Percentiles rank a stretch among this genome's conserved stretches.
phyloP scores from a whole-genome alignment of 1,140 invertebrate species.

The Drosophila chauvacae region DNA sequence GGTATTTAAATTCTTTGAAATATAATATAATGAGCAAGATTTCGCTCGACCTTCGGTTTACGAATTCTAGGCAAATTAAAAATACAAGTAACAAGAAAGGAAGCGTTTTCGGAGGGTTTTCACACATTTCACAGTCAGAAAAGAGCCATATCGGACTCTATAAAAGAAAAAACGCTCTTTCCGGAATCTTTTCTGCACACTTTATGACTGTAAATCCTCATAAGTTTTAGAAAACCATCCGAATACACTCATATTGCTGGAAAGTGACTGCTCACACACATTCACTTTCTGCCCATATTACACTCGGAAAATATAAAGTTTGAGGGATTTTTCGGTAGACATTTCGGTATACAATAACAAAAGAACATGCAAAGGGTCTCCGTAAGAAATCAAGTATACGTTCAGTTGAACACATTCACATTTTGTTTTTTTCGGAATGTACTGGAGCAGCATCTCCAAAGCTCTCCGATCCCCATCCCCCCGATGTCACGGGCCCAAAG shows the following conservation, averaged over 20 bases:
- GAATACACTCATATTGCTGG: constrained; percentile 85
- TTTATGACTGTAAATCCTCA: too few relatives aligned
- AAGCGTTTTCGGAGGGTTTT: too few relatives aligned
- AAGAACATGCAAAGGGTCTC: neutral
- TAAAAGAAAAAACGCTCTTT: too few relatives aligned
- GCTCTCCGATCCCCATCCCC: neutral
- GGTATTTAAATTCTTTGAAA: too few relatives aligned
- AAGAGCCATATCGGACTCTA: too few relatives aligned
- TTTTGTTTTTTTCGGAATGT: constrained; percentile 12
- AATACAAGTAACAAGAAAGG: too few relatives aligned
- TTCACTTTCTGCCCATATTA: neutral
- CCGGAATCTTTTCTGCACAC: too few relatives aligned
- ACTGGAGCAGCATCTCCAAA: neutral
- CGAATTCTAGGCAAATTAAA: too few relatives aligned
- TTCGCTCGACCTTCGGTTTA: too few relatives aligned
- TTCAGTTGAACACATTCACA: neutral
- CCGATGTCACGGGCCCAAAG: constrained; percentile 28
- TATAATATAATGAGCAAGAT: too few relatives aligned
- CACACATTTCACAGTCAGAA: too few relatives aligned
- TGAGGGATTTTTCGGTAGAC: neutral
- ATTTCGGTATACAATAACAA: neutral
- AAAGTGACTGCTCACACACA: constrained; percentile 85
- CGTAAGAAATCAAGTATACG: constrained; percentile 1
- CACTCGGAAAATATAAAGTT: neutral
- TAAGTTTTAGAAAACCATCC: too few relatives aligned